A percentile compares a stretch with the other conserved stretches of the same genome.
Conservation (phyloP, 2,888 invertebrate genomes). For the Clunio marinus region DNA sequence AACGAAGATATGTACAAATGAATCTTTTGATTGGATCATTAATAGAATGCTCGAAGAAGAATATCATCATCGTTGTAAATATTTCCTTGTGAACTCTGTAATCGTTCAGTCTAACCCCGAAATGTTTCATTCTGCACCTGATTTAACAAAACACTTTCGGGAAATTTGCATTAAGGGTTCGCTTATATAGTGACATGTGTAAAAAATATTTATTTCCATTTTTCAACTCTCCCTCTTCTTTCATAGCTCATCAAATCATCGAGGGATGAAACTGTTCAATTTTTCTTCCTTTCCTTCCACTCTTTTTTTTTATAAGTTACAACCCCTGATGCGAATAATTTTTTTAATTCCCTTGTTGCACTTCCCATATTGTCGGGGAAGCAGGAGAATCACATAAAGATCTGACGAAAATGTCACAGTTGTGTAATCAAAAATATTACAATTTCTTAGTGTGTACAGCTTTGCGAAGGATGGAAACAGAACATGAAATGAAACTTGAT, state of each 20-base stretch:
- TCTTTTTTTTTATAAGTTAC: too few species aligned
- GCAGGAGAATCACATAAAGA: neutral
- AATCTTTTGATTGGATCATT: neutral
- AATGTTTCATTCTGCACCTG: slow-evolving; percentile 11
- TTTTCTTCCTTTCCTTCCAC: neutral
- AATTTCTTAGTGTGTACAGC: neutral
- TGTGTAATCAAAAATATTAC: slow-evolving; percentile 15
- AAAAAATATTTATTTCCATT: slow-evolving; percentile 20
- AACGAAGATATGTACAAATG: neutral
- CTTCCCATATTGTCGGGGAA: neutral
- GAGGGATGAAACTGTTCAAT: neutral
- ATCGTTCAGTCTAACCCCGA: neutral
- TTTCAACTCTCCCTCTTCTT: neutral
- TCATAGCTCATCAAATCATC: slow-evolving; percentile 16
- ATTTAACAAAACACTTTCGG: slow-evolving; percentile 11
- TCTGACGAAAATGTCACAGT: slow-evolving; percentile 9
- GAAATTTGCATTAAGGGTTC: slow-evolving; percentile 16
- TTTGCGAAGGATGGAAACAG: slow-evolving; percentile 1
- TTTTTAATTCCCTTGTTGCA: slow-evolving; percentile 24
- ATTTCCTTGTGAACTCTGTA: neutral
- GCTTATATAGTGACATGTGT: slow-evolving; percentile 17
- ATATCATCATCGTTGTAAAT: too few species aligned
- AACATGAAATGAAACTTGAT: neutral
- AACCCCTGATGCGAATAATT: neutral
- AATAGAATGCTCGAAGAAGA: too few species aligned